A percentile compares a stretch with the other conserved stretches of the same genome.
Evolutionary conservation across 2,797 vertebrate species (phyloP).

Genomic region (Phataginus tricuspis): DNA sequence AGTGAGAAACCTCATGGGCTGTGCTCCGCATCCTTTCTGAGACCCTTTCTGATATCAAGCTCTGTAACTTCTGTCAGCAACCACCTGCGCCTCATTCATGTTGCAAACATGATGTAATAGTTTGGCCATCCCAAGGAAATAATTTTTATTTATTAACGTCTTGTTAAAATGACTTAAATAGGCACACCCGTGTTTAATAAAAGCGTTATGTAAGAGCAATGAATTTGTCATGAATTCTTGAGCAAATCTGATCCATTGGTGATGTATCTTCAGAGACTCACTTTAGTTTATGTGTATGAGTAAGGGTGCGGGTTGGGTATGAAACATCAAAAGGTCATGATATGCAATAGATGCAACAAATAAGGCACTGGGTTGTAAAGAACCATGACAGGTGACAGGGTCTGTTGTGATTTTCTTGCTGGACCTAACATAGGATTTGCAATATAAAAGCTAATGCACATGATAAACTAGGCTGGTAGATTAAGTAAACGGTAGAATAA

Average conservation of each 20-base stretch:
- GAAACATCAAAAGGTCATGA: neutral
- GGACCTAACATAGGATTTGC: neutral
- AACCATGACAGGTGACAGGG: neutral
- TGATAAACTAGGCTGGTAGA: neutral
- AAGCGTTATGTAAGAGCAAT: neutral
- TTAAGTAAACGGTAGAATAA: neutral
- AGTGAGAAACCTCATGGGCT: neutral
- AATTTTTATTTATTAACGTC: neutral
- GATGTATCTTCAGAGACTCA: neutral
- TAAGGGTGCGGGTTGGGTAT: neutral
- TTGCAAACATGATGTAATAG: neutral
- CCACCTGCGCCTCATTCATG: neutral
- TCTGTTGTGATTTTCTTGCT: neutral
- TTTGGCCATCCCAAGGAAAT: neutral
- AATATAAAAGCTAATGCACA: neutral
- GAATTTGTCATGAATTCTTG: neutral
- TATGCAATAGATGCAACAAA: neutral
- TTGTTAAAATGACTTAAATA: constrained; percentile 9
- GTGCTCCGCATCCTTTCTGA: neutral
- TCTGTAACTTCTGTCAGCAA: neutral
- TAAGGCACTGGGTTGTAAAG: neutral
- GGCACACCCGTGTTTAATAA: neutral
- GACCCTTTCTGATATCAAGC: neutral
- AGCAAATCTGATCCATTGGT: neutral
- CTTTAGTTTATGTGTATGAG: neutral